Evolutionary conservation across 2,888 invertebrate species (phyloP).

Genomic region (Penaeus monodon): DNA sequence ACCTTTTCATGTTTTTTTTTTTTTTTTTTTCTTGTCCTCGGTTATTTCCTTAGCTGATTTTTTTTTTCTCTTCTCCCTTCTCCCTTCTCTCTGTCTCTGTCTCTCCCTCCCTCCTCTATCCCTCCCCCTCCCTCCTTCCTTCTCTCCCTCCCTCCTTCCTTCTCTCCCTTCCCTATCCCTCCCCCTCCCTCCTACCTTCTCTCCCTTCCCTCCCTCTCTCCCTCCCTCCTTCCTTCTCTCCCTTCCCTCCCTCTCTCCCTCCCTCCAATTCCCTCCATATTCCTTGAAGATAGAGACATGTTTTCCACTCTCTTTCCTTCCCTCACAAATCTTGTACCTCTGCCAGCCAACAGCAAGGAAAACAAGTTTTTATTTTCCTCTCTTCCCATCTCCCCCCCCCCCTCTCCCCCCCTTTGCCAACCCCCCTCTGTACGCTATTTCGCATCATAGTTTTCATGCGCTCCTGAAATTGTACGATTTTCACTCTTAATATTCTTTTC

Average conservation of each 20-base stretch:
- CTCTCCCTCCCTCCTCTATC: neutral
- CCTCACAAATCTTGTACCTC: slow-evolving; percentile 6
- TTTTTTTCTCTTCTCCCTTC: neutral
- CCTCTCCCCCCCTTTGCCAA: too few relatives aligned
- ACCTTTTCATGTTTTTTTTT: neutral
- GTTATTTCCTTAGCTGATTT: neutral
- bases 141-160: too few relatives aligned
- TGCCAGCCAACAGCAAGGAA: neutral
- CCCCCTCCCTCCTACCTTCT: too few relatives aligned
- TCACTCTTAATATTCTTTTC: too few relatives aligned
- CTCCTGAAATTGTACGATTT: too few relatives aligned
- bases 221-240: neutral
- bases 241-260: neutral
- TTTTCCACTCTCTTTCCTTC: neutral
- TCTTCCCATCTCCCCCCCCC: too few relatives aligned
- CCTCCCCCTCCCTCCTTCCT: too few relatives aligned
- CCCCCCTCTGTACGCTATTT: too few relatives aligned
- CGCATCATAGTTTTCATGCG: too few relatives aligned
- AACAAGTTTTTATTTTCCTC: too few relatives aligned
- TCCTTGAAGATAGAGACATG: neutral
- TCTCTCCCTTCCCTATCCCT: too few relatives aligned
- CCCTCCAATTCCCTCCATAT: neutral
- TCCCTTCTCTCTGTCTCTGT: neutral
- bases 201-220: neutral
- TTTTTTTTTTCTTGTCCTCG: slow-evolving; percentile 13